These are phyloP conservation scores for Hypolimnas misippus DNA, from an alignment of 2,888 invertebrate species.

Conservation along the genomic window DNA sequence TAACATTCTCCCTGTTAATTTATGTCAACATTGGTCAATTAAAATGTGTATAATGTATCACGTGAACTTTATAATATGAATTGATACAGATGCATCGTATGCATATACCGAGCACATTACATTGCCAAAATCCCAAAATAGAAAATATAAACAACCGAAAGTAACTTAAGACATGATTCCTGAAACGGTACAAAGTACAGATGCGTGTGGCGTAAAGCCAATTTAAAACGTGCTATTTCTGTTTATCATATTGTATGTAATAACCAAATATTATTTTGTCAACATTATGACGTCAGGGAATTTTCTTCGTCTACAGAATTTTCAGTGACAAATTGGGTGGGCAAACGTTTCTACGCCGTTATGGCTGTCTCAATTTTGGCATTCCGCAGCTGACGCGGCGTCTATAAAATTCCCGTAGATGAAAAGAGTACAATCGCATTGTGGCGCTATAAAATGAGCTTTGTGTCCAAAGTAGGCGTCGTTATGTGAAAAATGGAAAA, in stretches of 20 bases:
- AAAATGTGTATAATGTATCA: background rate
- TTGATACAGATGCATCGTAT: constrained; percentile 21
- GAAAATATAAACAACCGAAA: constrained; percentile 68
- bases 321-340: constrained; percentile 18
- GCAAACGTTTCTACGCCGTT: constrained; percentile 39
- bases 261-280: constrained; percentile 10
- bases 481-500: constrained; percentile 80
- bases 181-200: constrained; percentile 79
- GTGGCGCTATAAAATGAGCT: constrained; percentile 78
- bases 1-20: constrained; percentile 12
- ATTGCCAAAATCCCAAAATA: constrained; percentile 73
- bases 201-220: constrained; percentile 73
- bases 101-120: constrained; percentile 35
- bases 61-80: background rate
- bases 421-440: constrained; percentile 81
- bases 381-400: constrained; percentile 71
- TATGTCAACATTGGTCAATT: constrained; percentile 8
- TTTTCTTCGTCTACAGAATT: constrained; percentile 17
- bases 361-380: constrained; percentile 76
- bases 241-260: constrained; percentile 41
- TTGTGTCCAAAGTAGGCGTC: constrained; percentile 73
- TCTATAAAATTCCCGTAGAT: constrained; percentile 77
- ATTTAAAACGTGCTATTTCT: constrained; percentile 47
- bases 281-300: constrained; percentile 12
- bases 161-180: constrained; percentile 67